A percentile compares a stretch with the other conserved stretches of the same genome.
Evolutionary conservation across 2,888 invertebrate genomes (phyloP).

Genomic region (Mechanitis mazaeus): DNA sequence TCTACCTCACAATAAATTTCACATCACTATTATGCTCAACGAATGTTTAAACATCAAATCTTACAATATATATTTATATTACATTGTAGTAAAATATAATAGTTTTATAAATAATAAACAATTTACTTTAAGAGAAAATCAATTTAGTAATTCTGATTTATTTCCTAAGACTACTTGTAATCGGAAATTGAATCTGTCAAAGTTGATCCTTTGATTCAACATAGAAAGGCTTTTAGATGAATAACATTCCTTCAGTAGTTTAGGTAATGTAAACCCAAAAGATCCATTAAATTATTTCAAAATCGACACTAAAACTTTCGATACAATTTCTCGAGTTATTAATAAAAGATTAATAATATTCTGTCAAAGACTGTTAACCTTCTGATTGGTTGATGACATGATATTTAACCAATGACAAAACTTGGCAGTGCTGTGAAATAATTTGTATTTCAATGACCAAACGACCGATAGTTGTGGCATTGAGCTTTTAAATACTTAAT

Average conservation of each 20-base stretch:
- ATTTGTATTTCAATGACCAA: too few relatives aligned
- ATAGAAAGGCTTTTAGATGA: conserved; percentile 56
- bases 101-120: conserved; percentile 1
- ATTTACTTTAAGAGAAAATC: not conserved
- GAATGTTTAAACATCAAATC: too few relatives aligned
- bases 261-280: conserved; percentile 7
- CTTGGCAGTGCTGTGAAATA: too few relatives aligned
- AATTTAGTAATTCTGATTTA: not conserved
- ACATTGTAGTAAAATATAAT: not conserved
- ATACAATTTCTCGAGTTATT: too few relatives aligned
- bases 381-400: too few relatives aligned
- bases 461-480: too few relatives aligned
- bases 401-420: too few relatives aligned
- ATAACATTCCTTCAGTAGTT: conserved; percentile 36
- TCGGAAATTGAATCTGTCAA: conserved; percentile 61
- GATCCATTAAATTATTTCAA: not conserved
- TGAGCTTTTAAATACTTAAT: too few relatives aligned
- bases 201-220: conserved; percentile 42
- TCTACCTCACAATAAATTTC: conserved; percentile 11
- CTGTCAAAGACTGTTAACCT: too few relatives aligned
- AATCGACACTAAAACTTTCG: not conserved
- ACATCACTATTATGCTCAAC: not conserved
- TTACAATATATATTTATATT: too few relatives aligned
- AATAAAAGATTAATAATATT: too few relatives aligned
- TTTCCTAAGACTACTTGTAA: conserved; percentile 35